Evolutionary conservation across 2,888 invertebrate genomes (phyloP), one percentile per base, ranked within the genome.

Genomic region (Dusona sp.): DNA sequence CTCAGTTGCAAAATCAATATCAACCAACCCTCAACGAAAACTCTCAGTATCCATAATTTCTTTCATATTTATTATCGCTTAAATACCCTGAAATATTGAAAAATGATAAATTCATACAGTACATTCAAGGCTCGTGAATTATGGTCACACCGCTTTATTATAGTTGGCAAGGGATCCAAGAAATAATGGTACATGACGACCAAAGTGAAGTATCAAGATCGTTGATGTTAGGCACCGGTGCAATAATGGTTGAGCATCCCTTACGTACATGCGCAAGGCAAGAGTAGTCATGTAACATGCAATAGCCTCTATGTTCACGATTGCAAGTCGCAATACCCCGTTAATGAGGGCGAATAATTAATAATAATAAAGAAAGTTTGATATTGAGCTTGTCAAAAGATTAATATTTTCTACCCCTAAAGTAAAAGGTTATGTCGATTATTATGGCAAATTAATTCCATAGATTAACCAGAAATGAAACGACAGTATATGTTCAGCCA

Each of bases 231-330:
- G 65, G 19, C 65, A n/a, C 65, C 65, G 36, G 65, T 65, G 65
- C 65, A 65, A 65, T 65, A 36, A 65, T 65, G 65, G 65, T 38
- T 36, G 65, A 65, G 65, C 65, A 65, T 65, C 65, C 65, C 65
- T 38, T 36, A 65, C n/a, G 38, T 75, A n/a, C 75, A 79, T 85
- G 85, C 85, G 85, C 72, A 77, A 45, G 19, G 85, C 72, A 77
- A 45, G 19, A 79, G 75, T 51, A 72, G 7, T 79, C 61, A 64
- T 68, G 38, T 45, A 54, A 61, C 42, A 74, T 74, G 74, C 67
- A 67, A 48, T 51, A 65, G n/a, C 36, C 25, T 64, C 57, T 67
- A 45, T 29, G 68, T 67, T 54, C n/a, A 68, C 6, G 74, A 73
- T 42, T 48, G 72, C 64, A 57, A 25, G 54, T 48, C 67, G 25